Evolutionary conservation across 2,888 invertebrate genomes (phyloP), one percentile per base, ranked within the genome.

Genomic region (Trileptium ribeirensis): DNA sequence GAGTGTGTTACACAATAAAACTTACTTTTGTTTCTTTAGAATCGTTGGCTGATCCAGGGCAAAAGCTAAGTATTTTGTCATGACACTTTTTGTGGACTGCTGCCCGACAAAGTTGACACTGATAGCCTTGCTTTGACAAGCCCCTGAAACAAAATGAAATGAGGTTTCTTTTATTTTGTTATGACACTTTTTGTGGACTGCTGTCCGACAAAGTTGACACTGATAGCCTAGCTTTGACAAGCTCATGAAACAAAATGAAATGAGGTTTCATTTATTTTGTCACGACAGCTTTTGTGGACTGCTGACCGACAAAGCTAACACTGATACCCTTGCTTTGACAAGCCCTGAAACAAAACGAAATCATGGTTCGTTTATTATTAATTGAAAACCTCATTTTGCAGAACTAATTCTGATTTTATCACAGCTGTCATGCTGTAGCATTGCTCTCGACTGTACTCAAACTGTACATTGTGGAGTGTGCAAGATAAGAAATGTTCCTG

Each of bases 51-150:
- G 95, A 96, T 80, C 96, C 96, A 0, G 97, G 94, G 90, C 97
- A 98, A 89, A 94, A 95, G 67, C 95, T 95, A 80, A 98, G 91
- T 86, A 97, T 92, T 90, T 96, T 96, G 88, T 94, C 94, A 90
- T 98, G 97, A 88, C 97, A 98, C 88, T 94, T 94, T 90, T 97
- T 97, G 90, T 98, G 98, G 0, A 97, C 97, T 0, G 96, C 95
- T 79, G 96, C 96, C 90, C 96, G 96, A 89, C 97, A 98, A 84
- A 93, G 96, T 94, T 86, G 86, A 84, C 91, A 91, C 82, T 90
- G 89, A 83, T 91, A 91, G 29, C 91, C 90, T 85, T 90, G 90
- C 83, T 89, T 89, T 84, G 88, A 89, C 74, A 89, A 84, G 8
- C 89, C 89, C 89, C 89, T 89, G 86, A 74, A 87, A 87, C 31